Base-by-base conservation (phyloP, 37 sponge, comb jelly and placozoan genomes). In the Dysidea cf. avara region DNA sequence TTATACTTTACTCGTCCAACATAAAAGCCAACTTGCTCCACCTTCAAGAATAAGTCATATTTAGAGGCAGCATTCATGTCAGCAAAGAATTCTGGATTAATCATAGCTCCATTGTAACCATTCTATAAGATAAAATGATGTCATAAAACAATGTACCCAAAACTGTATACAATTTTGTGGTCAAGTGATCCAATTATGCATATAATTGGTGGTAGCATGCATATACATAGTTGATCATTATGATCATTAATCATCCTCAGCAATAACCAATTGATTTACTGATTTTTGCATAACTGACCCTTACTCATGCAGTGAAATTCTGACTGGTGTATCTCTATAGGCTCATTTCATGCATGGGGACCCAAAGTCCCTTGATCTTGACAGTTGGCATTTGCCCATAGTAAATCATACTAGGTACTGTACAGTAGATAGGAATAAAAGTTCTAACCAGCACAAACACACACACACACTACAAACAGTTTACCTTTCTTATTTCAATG, bases 21-120 rank as follows among this genome's bases (percentile, higher is more conserved):
- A 57, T 77, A 90, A 55, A 74, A 50, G 2, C 90, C 90, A 56
- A 26, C 67, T 20, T 80, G 51, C 53, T 81, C 71, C 43, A 90
- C 61, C 75, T 91, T 91, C 36, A 86, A 56, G 13, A 82, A 72
- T 22, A 91, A 37, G 34, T 86, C 87, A 52, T 72, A 90, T 29
- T 67, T 31, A 4, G 35, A 37, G 22, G 39, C 40, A 30, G 37
- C 53, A 17, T 38, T 28, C 43, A 33, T 53, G 16, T 64, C 66
- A 1, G 68, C 68, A 39, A 90, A 81, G 60, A 80, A 67, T 67
- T 91, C 87, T 51, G 80, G 75, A 43, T 86, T 76, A 34, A 86
- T 34, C 53, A 69, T 20, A 12, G 54, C 57, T 7, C 79, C 74
- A 39, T 34, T 18, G 21, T 55, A 7, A 22, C 74, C 68, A 38